Evolutionary conservation across 1,140 invertebrate genomes (phyloP), one percentile per base, ranked within the genome.

Genomic region (Bradynema listronoti): DNA sequence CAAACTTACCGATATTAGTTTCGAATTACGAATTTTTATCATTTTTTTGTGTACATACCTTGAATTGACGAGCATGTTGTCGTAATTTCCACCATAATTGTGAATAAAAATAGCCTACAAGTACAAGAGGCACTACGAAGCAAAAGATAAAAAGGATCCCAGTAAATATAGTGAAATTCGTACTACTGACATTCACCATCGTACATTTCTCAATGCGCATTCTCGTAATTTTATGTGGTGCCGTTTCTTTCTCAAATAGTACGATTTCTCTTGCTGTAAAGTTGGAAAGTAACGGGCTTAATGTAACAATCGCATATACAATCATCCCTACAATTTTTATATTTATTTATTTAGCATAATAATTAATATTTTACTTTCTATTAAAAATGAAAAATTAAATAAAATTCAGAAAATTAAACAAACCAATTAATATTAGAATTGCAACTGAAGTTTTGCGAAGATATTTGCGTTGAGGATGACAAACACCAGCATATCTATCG

Each of bases 221-320:
- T 42, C 71, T 46, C 14, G 71, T 72, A 2, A 75, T 51, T 58
- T 69, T 66, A 43, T 69, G 34, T 16, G 61, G 65, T 3, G 61
- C 73, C n/a, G 73, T 76, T 50, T 73, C 75, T 45, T 78, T 77
- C 33, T 77, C 74, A 46, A 78, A 78, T 14, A 76, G 67, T 41
- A 76, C 61, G 22, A 76, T 58, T 71, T 76, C 73, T 33, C 69
- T 56, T 9, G 73, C 70, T 33, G 66, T 74, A 47, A 76, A 76
- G 24, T 69, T 78, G 56, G 61, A 74, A 5, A 76, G 58, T 4
- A 76, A 53, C 1, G 73, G 73, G 32, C 72, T 76, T 3, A 76
- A 52, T 14, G 75, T 69, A 22, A 76, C 61, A 24, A 78, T 51
- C 4, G 73, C 73, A 55, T 76, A 76, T 27, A 65, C 58, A 11